Base-by-base conservation (phyloP, 2,113 vertebrate species). In the Eulacestoma nigropectus region DNA sequence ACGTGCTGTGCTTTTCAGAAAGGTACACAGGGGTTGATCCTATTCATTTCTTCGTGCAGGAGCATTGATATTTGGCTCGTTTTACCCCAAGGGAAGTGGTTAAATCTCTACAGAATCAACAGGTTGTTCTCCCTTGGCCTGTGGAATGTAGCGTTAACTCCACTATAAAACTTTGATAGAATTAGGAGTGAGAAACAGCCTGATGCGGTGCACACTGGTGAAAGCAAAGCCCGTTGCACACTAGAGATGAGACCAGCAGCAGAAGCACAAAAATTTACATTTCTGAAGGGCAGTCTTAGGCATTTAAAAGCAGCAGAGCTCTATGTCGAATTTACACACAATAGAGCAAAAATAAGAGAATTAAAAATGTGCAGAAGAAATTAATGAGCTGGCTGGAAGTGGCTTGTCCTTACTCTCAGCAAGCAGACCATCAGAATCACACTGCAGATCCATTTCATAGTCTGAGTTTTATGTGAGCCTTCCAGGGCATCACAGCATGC, bases 1-100 rank as follows among this genome's bases (percentile, higher is more conserved):
- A 98, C 98, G 26, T 99, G 99, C 98, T 99, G 99, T 80, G 98
- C 99, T 63, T 98, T 99, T 63, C 98, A 99, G 86, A 98, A 97
- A 98, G 98, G 99, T 99, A 96, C 60, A 39, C 60, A 7, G 62
- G 10, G 52, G 23, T 29, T 44, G 25, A 50, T 20, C 77, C 56
- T 35, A 2, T 15, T 63, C 15, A 11, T 44, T 60, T 26, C 33
- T 21, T 20, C 20, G 4, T 6, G 57, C 37, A 21, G 42, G 33
- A 50, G 9, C 4, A 3, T 13, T 32, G 35, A 11, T 9, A 3
- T 14, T 57, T 33, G 49, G 53, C 20, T 87, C 37, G 37, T 69
- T 8, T 8, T 3, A 56, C 19, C 42, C 26, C 23, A 14, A 35
- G 64, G 50, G 16, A 77, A 70, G 55, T 18, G 7, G 15, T 49